Evolutionary conservation across 2,888 invertebrate species (phyloP), one percentile per base, ranked within the genome.

Genomic region (Machimus rusticus): DNA sequence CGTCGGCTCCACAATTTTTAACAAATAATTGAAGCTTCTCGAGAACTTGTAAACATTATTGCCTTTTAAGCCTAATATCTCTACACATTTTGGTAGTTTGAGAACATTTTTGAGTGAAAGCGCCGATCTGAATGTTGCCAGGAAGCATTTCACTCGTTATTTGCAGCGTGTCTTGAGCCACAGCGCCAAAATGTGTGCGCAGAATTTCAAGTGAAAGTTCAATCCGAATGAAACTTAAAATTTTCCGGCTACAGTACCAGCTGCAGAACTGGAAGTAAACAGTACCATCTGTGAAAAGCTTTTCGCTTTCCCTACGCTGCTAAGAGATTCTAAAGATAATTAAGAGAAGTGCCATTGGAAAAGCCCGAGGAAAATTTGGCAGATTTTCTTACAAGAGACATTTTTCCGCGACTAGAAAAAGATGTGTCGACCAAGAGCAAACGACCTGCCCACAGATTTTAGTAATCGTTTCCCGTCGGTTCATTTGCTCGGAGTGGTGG

Each of bases 391-490:
- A 34, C n/a, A 78, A 78, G 78, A 78, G 78, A 78, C 37, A 78
- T 19, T 81, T 55, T 37, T 55, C 81, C 81, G 19, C 46, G 39
- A 39, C 6, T 34, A 55, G 16, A 34, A 55, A 51, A 55, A 51
- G 55, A 55, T 55, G 31, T 81, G 81, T 51, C 51, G 31, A 66
- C 57, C 28, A 84, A 74, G 74, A 74, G 85, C 74, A 74, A 74
- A 43, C 55, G 76, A 86, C 76, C 77, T 55, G 76, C 86, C 86
- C 76, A 86, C 77, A 55, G 46, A 51, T 55, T 86, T 86, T 23
- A 86, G 86, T 86, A 86, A 86, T 86, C 86, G 86, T 86, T 86
- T 86, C 31, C 77, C 86, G 77, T 86, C 86, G 86, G 76, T 86
- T 37, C 77, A 86, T 77, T 81, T 81, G 55, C 34, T 81, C 81